Percentiles rank a stretch among this genome's conserved stretches.
These are phyloP conservation scores for Sesamia nonagrioides DNA, from an alignment of 1,140 invertebrate genomes.

Conservation along the genomic window DNA sequence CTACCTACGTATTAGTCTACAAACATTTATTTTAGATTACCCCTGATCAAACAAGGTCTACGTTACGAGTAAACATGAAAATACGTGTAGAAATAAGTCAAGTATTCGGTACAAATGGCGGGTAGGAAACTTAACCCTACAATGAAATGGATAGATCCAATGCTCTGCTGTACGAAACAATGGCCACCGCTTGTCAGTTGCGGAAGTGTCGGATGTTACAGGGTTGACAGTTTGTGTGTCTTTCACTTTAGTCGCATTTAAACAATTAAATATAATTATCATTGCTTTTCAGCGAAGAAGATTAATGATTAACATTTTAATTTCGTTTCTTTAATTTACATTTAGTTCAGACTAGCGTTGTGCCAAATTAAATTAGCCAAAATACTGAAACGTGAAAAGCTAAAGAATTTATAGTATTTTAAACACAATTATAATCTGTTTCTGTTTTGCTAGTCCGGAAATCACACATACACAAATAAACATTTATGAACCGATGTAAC, in stretches of 20 bases:
- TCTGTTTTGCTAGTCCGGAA: too few species aligned
- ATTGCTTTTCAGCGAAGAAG: conserved; percentile 2
- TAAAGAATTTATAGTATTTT: too few species aligned
- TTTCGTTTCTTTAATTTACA: not conserved
- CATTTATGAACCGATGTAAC: too few species aligned
- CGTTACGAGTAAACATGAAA: conserved; percentile 44
- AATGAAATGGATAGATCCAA: conserved; percentile 64
- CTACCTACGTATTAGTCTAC: conserved; percentile 35
- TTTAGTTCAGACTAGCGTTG: not conserved
- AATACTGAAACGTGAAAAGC: not conserved
- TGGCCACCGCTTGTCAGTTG: conserved; percentile 60
- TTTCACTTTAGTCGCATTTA: conserved; percentile 27
- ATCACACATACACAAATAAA: too few species aligned
- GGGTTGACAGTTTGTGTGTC: conserved; percentile 48
- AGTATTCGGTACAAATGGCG: conserved; percentile 36
- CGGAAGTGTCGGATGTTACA: conserved; percentile 62
- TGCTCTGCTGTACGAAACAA: conserved; percentile 61
- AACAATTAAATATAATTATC: conserved; percentile 13
- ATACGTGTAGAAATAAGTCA: conserved; percentile 36
- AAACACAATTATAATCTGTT: too few species aligned
- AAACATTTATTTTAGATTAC: conserved; percentile 23
- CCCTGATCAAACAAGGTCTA: conserved; percentile 28
- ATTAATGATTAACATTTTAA: not conserved
- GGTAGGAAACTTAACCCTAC: conserved; percentile 51
- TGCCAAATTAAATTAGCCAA: not conserved